Conservation (phyloP, 2,888 invertebrate species). For the Elysia crispata region DNA sequence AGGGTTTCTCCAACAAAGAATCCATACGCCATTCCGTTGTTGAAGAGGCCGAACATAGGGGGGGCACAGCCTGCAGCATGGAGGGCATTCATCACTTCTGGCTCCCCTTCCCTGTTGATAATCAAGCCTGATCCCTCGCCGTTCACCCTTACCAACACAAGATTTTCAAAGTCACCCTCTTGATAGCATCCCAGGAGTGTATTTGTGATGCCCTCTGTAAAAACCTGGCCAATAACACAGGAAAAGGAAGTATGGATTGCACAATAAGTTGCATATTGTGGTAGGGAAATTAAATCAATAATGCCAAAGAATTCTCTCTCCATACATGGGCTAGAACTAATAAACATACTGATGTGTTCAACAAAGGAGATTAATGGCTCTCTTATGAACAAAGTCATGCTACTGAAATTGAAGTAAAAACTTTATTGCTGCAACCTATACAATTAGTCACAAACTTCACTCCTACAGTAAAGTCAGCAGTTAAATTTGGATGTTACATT, state of each 20-base stretch:
- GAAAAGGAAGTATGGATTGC: neutral
- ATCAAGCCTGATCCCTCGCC: conserved; percentile 95
- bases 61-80: conserved; percentile 87
- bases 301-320: too few relatives aligned
- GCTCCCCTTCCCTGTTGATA: conserved; percentile 90
- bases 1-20: conserved; percentile 83
- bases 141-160: conserved; percentile 92
- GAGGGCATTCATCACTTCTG: conserved; percentile 54
- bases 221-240: conserved; percentile 81
- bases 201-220: conserved; percentile 96
- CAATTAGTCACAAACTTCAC: too few relatives aligned
- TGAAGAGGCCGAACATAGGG: conserved; percentile 91
- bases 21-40: conserved; percentile 95
- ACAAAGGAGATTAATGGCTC: too few relatives aligned
- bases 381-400: too few relatives aligned
- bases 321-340: too few relatives aligned
- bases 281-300: too few relatives aligned
- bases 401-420: too few relatives aligned
- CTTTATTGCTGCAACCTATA: too few relatives aligned
- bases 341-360: too few relatives aligned
- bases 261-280: too few relatives aligned
- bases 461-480: too few relatives aligned
- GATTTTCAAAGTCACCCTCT: conserved; percentile 80
- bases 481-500: too few relatives aligned
- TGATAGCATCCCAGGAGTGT: conserved; percentile 89